Evolutionary conservation across 1,140 invertebrate species (phyloP), one percentile per base, ranked within the genome.

Genomic region (Eueides isabella): DNA sequence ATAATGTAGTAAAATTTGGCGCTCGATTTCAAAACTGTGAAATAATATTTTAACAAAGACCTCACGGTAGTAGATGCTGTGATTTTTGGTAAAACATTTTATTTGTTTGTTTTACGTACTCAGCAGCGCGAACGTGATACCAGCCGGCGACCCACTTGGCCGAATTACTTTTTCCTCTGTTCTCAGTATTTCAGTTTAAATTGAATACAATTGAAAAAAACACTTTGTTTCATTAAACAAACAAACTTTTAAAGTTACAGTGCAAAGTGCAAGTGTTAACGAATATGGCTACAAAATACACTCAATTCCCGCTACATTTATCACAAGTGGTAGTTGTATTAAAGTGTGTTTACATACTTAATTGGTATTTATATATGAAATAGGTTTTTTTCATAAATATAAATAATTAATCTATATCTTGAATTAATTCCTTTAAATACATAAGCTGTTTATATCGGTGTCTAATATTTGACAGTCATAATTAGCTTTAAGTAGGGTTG

Each of bases 171-270:
- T 48, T 48, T 6, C 48, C 19, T 55, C 48, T 55, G 19, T 26
- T 55, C 48, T 55, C 19, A 26, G 23, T 26, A 23, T 23, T 55
- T 9, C 48, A 26, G 48, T 55, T 55, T 55, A 55, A 55, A 55
- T 55, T 55, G 48, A 26, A 55, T 55, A 55, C 48, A 55, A 26
- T 55, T 55, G 48, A 26, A 55, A 55, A 44, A 23, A 55, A 55
- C 48, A 3, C 48, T 12, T 38, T 38, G 35, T 38, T 38, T 38
- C 23, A 26, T 55, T 26, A 55, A 23, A 55, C 48, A 55, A 55
- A 55, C 48, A 55, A 44, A 6, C n/a, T 44, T 44, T 23, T 44
- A 44, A 55, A 55, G 23, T 26, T 55, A 55, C 23, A 55, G 48
- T 55, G 9, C 9, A 12, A 55, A 55, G 48, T 55, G 48, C 2